Percentiles rank a stretch among this genome's conserved stretches.
Evolutionary conservation across 2,113 vertebrate genomes (phyloP).

Genomic region (Lophotis ruficrista): DNA sequence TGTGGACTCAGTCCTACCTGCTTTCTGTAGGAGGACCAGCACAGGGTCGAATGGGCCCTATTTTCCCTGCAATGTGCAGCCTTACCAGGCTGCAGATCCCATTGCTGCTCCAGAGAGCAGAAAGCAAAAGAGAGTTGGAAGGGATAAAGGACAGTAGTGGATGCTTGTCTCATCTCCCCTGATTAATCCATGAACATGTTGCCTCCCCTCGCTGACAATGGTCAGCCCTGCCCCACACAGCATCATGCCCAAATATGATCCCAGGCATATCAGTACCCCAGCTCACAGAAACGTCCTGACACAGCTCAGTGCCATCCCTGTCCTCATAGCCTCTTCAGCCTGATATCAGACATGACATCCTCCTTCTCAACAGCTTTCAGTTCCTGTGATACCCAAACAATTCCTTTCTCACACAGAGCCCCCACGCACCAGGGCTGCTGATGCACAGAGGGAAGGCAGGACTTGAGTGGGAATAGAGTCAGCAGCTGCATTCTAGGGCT

Average conservation of each 20-base stretch:
- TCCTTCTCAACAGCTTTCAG: background rate
- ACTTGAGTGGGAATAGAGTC: background rate
- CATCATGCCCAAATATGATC: background rate
- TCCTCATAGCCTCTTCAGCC: background rate
- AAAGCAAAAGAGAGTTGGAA: background rate
- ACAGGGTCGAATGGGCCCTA: no score
- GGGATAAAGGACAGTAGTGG: background rate
- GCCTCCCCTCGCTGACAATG: background rate
- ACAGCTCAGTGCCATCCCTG: background rate
- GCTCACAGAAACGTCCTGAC: background rate
- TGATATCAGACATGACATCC: background rate
- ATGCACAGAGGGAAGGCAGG: background rate
- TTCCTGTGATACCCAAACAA: background rate
- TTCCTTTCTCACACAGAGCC: background rate
- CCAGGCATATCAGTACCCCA: background rate
- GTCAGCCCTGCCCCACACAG: background rate
- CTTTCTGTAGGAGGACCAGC: background rate
- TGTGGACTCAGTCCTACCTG: background rate
- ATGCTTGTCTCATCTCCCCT: background rate
- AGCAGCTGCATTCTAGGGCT: background rate
- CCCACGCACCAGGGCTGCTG: background rate
- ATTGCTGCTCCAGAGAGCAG: background rate
- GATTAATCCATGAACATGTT: background rate
- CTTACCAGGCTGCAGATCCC: background rate
- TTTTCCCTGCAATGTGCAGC: background rate